These are phyloP conservation scores for Nothura maculosa DNA, from an alignment of 2,797 vertebrate genomes.

Conservation along the genomic window DNA sequence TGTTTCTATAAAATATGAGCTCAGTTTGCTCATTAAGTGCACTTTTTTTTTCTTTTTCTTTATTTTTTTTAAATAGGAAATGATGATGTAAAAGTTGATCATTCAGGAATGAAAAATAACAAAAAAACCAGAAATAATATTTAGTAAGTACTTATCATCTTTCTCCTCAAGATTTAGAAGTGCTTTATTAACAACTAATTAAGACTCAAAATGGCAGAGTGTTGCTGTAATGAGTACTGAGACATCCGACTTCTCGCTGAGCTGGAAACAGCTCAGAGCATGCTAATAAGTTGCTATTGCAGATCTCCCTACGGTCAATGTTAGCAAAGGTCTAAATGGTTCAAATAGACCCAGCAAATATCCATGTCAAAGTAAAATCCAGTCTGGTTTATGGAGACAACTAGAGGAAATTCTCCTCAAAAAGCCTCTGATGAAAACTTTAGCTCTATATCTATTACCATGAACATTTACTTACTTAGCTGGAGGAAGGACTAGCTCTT, in stretches of 20 bases:
- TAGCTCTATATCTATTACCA: neutral
- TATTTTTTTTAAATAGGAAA: neutral
- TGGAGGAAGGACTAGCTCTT: neutral
- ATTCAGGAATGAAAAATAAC: neutral
- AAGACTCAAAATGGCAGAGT: slow-evolving; percentile 1
- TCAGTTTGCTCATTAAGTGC: neutral
- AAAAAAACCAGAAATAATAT: slow-evolving; percentile 6
- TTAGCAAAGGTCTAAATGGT: neutral
- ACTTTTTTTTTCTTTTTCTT: neutral
- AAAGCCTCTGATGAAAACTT: neutral
- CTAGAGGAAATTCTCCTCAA: neutral
- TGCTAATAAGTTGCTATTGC: neutral
- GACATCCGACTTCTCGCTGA: neutral
- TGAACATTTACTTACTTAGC: neutral
- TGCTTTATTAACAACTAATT: slow-evolving; percentile 9
- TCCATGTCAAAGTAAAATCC: neutral
- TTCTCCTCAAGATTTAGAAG: slow-evolving; percentile 10
- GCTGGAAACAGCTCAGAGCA: slow-evolving; percentile 5
- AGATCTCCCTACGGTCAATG: neutral
- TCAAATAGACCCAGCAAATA: neutral
- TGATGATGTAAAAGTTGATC: neutral
- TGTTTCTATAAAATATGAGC: neutral
- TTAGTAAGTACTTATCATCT: neutral
- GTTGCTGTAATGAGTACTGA: neutral
- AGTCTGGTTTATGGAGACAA: neutral